These are phyloP conservation scores for Mesorhabditis spiculigera DNA, from an alignment of 2,888 invertebrate genomes.

Conservation along the genomic window DNA sequence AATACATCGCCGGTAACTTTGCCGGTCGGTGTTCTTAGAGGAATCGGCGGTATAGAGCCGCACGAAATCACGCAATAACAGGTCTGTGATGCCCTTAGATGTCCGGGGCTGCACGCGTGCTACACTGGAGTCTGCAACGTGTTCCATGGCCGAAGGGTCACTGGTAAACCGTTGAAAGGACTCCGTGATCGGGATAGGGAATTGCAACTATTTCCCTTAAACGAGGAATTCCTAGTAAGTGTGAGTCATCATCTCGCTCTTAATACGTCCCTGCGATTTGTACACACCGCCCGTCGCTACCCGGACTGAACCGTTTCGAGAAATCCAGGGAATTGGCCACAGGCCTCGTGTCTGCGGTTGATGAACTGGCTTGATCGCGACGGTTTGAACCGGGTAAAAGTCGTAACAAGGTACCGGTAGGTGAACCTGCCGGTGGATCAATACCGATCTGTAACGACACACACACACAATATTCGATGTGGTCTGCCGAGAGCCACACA, in stretches of 20 bases:
- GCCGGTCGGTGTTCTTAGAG: conserved; percentile 64
- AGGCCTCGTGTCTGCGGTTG: conserved; percentile 11
- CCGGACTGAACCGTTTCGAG: conserved; percentile 37
- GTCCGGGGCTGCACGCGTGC: conserved; percentile 69
- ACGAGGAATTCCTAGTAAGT: conserved; percentile 72
- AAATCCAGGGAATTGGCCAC: conserved; percentile 18
- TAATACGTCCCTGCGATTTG: conserved; percentile 73
- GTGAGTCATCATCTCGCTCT: conserved; percentile 71
- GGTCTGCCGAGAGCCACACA: conserved; percentile 16
- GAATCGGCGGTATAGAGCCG: conserved; percentile 68
- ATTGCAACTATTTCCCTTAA: conserved; percentile 68
- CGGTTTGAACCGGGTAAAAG: no score
- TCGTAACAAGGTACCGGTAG: no score
- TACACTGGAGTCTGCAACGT: conserved; percentile 67
- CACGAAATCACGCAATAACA: conserved; percentile 69
- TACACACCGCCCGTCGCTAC: conserved; percentile 72
- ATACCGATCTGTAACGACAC: no score
- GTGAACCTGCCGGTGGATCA: no score
- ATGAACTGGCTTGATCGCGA: no score
- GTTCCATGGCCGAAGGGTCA: conserved; percentile 63
- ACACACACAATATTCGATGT: no score
- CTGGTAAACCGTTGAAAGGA: conserved; percentile 64
- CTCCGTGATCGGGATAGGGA: conserved; percentile 71
- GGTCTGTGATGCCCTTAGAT: conserved; percentile 70
- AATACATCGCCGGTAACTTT: conserved; percentile 64